A percentile compares a stretch with the other conserved stretches of the same genome.
Evolutionary conservation across 2,797 vertebrate species (phyloP).

Genomic region (Mus minutoides): DNA sequence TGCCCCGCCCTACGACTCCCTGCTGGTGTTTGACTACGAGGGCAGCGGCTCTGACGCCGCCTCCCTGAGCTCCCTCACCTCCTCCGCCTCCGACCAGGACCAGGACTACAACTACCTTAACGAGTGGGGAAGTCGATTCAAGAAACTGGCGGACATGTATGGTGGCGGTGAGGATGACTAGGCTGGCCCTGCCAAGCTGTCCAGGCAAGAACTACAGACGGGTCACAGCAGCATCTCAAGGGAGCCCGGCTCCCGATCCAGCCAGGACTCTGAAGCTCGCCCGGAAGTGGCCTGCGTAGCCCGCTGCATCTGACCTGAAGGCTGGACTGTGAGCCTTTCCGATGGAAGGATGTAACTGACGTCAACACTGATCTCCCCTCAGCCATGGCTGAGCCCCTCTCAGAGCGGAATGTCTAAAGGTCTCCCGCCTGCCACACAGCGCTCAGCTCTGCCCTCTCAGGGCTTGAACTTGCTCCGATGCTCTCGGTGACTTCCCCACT

Average conservation of each 20-base stretch:
- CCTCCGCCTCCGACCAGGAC: constrained; percentile 89
- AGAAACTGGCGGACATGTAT: constrained; percentile 95
- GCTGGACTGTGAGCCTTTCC: not conserved
- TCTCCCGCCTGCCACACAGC: not conserved
- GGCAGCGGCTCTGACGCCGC: constrained; percentile 93
- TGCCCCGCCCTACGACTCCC: constrained; percentile 95
- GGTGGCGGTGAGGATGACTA: constrained; percentile 91
- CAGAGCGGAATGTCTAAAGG: not conserved
- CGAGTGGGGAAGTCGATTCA: constrained; percentile 95
- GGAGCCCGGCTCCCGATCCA: not conserved
- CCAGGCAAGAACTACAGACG: not conserved
- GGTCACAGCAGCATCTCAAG: not conserved
- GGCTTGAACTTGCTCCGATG: not conserved
- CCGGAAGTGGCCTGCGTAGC: not conserved
- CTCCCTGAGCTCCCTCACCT: constrained; percentile 94
- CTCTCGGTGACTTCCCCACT: not conserved
- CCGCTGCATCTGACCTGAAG: not conserved
- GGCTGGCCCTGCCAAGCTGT: not conserved
- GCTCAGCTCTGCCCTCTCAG: not conserved
- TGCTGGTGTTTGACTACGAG: constrained; percentile 96
- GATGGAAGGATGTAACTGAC: not conserved
- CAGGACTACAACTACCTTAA: constrained; percentile 93
- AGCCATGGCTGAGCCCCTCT: not conserved
- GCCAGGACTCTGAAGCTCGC: not conserved
- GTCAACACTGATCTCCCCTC: not conserved